Conservation (phyloP, 2,797 vertebrate genomes). For the Ptychobarbus kaznakovi region DNA sequence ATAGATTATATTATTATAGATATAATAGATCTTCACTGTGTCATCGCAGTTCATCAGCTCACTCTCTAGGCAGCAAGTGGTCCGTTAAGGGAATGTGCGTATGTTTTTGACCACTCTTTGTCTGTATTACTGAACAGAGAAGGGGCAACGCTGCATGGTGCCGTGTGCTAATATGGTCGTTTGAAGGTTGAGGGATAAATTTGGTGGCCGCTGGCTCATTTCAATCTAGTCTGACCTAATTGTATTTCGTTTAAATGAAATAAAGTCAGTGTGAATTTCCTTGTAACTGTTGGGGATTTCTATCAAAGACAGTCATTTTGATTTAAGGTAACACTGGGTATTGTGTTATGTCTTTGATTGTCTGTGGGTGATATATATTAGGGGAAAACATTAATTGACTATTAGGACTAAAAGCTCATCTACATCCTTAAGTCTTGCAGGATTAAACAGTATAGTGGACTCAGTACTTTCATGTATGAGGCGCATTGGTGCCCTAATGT, state of each 20-base stretch:
- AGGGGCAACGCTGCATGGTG: slow-evolving; percentile 5
- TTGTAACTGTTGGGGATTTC: neutral
- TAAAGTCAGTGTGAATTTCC: neutral
- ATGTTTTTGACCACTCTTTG: slow-evolving; percentile 19
- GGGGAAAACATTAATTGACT: slow-evolving; percentile 11
- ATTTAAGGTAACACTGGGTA: neutral
- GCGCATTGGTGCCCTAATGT: slow-evolving; percentile 6
- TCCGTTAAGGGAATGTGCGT: neutral
- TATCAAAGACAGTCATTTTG: neutral
- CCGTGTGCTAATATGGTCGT: slow-evolving; percentile 10
- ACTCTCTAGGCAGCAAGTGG: slow-evolving; percentile 30
- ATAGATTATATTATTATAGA: too few species aligned
- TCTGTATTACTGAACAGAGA: neutral
- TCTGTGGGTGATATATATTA: neutral
- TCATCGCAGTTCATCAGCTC: slow-evolving; percentile 40
- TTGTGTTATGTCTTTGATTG: neutral
- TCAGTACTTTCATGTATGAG: slow-evolving; percentile 1
- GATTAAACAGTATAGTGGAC: neutral
- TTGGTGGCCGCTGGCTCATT: slow-evolving; percentile 1
- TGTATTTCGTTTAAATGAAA: neutral
- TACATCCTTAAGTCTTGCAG: neutral
- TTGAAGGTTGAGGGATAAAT: slow-evolving; percentile 37
- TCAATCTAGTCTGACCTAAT: neutral
- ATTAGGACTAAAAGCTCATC: neutral
- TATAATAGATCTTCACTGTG: slow-evolving; percentile 31